phyloP scores from a whole-genome alignment of 2,113 vertebrate species.

The Propithecus coquereli region DNA sequence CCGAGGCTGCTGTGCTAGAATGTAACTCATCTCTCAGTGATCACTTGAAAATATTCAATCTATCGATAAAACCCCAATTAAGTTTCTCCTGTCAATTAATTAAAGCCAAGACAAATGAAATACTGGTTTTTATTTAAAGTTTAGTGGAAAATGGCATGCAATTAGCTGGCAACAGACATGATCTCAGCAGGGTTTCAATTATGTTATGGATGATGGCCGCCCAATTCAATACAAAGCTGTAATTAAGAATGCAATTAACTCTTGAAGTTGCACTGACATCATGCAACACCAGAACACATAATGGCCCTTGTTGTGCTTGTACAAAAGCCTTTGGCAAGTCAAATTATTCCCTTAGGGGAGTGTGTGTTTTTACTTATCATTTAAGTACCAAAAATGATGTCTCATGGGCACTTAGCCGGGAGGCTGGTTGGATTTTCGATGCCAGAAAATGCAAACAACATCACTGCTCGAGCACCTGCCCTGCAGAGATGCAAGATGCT shows the following conservation, averaged over 20 bases:
- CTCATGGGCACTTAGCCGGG: conserved; percentile 38
- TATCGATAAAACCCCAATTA: conserved; percentile 70
- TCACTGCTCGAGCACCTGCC: neutral
- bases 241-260: conserved; percentile 86
- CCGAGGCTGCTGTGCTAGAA: neutral
- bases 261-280: conserved; percentile 76
- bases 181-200: conserved; percentile 85
- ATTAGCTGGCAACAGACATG: conserved; percentile 81
- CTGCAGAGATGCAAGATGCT: neutral
- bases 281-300: conserved; percentile 66
- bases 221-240: conserved; percentile 81
- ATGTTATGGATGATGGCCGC: conserved; percentile 74
- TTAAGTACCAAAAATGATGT: conserved; percentile 63
- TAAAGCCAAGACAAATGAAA: conserved; percentile 79
- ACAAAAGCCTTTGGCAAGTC: conserved; percentile 56
- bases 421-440: neutral
- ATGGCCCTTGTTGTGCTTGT: conserved; percentile 61
- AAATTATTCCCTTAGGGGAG: conserved; percentile 32
- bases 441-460: neutral
- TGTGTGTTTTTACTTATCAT: conserved; percentile 34
- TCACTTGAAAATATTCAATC: conserved; percentile 52
- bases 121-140: conserved; percentile 76
- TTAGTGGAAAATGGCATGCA: conserved; percentile 65
- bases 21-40: neutral
- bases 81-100: conserved; percentile 78